Percentiles rank a stretch among this genome's conserved stretches.
These are phyloP conservation scores for Chaetodon auriga DNA, from an alignment of 2,113 vertebrate genomes.

Conservation along the genomic window DNA sequence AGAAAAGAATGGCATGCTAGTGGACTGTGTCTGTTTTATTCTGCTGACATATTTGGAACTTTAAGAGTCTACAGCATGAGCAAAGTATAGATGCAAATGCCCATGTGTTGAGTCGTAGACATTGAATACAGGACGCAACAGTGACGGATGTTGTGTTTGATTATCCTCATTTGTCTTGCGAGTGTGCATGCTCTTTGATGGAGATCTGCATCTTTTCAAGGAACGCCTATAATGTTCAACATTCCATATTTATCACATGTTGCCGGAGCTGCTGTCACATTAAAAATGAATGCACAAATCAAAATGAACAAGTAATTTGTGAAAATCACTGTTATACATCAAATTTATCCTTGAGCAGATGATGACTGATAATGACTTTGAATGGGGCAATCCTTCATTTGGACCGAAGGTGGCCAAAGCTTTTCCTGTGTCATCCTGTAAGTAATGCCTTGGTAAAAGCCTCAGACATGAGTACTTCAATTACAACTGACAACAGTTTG, in stretches of 20 bases:
- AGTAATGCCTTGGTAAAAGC: conserved; percentile 12
- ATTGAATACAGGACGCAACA: conserved; percentile 14
- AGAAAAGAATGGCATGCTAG: not conserved
- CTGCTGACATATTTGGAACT: conserved; percentile 6
- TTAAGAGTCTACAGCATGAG: conserved; percentile 10
- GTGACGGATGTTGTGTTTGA: conserved; percentile 46
- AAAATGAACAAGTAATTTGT: conserved; percentile 65
- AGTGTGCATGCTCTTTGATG: conserved; percentile 5
- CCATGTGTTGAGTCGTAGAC: conserved; percentile 24
- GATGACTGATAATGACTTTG: conserved; percentile 69
- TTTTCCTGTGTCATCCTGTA: conserved; percentile 23
- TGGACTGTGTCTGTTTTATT: not conserved
- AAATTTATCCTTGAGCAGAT: conserved; percentile 67
- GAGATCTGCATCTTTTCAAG: conserved; percentile 33
- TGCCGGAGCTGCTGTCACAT: conserved; percentile 40
- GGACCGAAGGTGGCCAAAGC: conserved; percentile 42
- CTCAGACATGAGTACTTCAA: conserved; percentile 7
- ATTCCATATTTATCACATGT: conserved; percentile 43
- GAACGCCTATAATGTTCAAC: not conserved
- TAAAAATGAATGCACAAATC: conserved; percentile 59
- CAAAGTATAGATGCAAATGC: conserved; percentile 23
- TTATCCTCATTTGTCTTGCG: conserved; percentile 39
- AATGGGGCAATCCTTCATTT: conserved; percentile 65
- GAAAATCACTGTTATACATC: conserved; percentile 66
- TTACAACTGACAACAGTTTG: not conserved